Evolutionary conservation across 2,888 invertebrate species (phyloP).

Genomic region (Apodemia hepburni): DNA sequence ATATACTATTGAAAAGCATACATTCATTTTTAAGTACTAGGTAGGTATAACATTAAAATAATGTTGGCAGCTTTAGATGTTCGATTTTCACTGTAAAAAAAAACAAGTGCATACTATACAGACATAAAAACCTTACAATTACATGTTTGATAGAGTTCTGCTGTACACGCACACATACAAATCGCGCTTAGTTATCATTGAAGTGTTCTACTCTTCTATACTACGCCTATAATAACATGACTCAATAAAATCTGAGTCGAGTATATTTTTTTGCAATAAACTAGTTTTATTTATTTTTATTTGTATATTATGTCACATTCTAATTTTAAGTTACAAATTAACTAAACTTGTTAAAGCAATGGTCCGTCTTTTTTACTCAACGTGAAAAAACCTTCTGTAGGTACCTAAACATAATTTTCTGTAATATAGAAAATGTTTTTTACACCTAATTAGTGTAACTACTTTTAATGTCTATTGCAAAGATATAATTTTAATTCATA

Average conservation of each 20-base stretch:
- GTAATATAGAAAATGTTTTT: neutral
- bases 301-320: slow-evolving; percentile 8
- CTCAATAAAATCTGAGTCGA: neutral
- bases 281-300: slow-evolving; percentile 8
- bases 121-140: no score
- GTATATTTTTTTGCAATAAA: neutral
- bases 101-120: no score
- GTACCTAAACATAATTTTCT: slow-evolving; percentile 6
- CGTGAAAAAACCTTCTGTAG: neutral
- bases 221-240: neutral
- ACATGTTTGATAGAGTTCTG: no score
- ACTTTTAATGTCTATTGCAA: neutral
- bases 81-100: no score
- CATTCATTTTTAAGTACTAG: no score
- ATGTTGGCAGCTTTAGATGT: no score
- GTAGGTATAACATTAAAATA: no score
- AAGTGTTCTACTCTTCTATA: neutral
- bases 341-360: neutral
- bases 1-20: no score
- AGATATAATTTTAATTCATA: neutral
- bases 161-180: no score
- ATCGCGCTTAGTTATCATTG: no score
- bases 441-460: neutral
- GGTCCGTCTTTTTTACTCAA: neutral
- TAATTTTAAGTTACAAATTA: neutral